These are phyloP conservation scores for Drosophila sp. DNA, from an alignment of 1,140 invertebrate species.

Conservation along the genomic window DNA sequence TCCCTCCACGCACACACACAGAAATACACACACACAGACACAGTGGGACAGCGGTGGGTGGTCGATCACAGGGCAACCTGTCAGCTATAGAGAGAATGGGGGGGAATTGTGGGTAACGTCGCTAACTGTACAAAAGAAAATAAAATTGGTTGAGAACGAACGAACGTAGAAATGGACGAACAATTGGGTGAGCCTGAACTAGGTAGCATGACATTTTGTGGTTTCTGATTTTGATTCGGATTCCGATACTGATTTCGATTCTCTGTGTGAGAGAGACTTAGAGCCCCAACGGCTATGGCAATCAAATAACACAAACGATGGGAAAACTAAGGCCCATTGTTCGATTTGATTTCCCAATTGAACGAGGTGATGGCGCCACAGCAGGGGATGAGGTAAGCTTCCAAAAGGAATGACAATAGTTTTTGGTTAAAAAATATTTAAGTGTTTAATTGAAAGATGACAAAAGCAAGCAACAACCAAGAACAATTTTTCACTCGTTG, in stretches of 20 bases:
- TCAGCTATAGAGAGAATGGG: conserved; percentile 52
- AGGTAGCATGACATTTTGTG: conserved; percentile 71
- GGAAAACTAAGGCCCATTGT: conserved; percentile 38
- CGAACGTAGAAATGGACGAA: conserved; percentile 22
- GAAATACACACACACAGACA: conserved; percentile 22
- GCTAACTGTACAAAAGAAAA: conserved; percentile 70
- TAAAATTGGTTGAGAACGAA: conserved; percentile 49
- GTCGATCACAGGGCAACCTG: conserved; percentile 34
- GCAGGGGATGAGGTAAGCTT: background rate
- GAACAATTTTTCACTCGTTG: background rate
- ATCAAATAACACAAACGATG: conserved; percentile 47
- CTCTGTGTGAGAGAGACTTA: conserved; percentile 27
- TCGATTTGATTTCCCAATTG: conserved; percentile 63
- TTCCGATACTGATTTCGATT: conserved; percentile 44
- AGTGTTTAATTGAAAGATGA: background rate
- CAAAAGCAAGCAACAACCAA: too few relatives aligned
- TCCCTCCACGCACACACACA: conserved; percentile 2
- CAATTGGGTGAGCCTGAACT: conserved; percentile 42
- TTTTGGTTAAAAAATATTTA: background rate
- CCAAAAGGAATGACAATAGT: background rate
- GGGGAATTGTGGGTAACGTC: conserved; percentile 1
- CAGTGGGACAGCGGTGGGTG: background rate
- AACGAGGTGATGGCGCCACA: background rate
- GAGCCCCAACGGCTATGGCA: conserved; percentile 48
- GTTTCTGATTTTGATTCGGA: conserved; percentile 53